Conservation (phyloP, 2,888 invertebrate species). For the Andricus curvator region DNA sequence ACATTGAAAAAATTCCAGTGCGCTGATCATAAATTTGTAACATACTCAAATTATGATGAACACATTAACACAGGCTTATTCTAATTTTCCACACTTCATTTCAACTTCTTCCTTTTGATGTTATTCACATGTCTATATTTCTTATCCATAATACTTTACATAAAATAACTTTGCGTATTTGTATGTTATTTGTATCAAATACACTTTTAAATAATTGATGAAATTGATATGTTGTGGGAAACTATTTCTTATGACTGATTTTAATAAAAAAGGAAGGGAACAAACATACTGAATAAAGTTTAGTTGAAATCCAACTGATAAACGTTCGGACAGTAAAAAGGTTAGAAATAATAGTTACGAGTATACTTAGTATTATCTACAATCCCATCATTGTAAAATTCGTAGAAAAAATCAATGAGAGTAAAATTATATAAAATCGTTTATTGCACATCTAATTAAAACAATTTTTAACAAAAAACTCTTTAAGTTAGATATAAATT, state of each 20-base stretch:
- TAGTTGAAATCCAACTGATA: too few species aligned
- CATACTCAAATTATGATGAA: not conserved
- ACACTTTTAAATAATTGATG: not conserved
- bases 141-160: not conserved
- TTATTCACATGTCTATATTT: not conserved
- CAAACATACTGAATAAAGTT: not conserved
- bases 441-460: too few species aligned
- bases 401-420: too few species aligned
- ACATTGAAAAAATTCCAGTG: not conserved
- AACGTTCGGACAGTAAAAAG: too few species aligned
- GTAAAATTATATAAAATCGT: too few species aligned
- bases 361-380: too few species aligned
- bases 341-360: too few species aligned
- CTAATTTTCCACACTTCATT: not conserved
- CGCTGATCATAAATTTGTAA: not conserved
- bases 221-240: too few species aligned
- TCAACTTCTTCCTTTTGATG: not conserved
- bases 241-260: not conserved
- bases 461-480: too few species aligned
- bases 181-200: not conserved
- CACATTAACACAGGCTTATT: not conserved
- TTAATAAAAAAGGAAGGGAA: not conserved
- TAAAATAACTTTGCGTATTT: not conserved
- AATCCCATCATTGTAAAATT: too few species aligned
- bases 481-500: too few species aligned